phyloP scores from a whole-genome alignment of 2,797 vertebrate genomes.

The Cyprinella venusta region DNA sequence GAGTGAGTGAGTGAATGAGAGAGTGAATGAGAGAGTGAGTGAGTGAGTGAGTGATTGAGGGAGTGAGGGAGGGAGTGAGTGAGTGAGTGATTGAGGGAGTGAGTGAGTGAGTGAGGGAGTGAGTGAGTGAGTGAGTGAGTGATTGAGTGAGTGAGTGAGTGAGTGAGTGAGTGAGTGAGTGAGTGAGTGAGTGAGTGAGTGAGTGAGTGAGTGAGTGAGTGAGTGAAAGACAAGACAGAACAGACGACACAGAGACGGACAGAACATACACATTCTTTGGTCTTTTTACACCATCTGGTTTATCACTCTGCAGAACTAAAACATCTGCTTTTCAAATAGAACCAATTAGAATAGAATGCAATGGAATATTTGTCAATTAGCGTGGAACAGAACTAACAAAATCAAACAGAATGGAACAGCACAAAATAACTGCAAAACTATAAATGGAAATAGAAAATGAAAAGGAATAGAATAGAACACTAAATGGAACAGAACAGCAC shows the following conservation, averaged over 20 bases:
- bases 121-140: no score
- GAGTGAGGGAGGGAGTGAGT: no score
- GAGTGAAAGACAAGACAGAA: constrained; percentile 24
- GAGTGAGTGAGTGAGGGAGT: not conserved
- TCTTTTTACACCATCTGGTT: constrained; percentile 18
- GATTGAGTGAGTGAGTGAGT: no score
- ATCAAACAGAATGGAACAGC: not conserved
- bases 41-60: no score
- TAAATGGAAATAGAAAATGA: not conserved
- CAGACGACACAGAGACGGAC: not conserved
- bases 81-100: not conserved
- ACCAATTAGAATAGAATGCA: not conserved
- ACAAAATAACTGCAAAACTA: not conserved
- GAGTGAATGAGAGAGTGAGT: not conserved
- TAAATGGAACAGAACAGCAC: not conserved
- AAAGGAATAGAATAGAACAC: not conserved
- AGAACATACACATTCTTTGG: not conserved
- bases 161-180: no score
- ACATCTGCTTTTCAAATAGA: constrained; percentile 5
- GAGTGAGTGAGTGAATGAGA: not conserved
- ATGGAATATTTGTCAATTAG: not conserved
- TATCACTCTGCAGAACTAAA: constrained; percentile 5
- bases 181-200: no score
- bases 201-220: not conserved
- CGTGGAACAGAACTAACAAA: not conserved